Base-by-base conservation (phyloP, 2,113 vertebrate genomes). In the Lanius ludovicianus region DNA sequence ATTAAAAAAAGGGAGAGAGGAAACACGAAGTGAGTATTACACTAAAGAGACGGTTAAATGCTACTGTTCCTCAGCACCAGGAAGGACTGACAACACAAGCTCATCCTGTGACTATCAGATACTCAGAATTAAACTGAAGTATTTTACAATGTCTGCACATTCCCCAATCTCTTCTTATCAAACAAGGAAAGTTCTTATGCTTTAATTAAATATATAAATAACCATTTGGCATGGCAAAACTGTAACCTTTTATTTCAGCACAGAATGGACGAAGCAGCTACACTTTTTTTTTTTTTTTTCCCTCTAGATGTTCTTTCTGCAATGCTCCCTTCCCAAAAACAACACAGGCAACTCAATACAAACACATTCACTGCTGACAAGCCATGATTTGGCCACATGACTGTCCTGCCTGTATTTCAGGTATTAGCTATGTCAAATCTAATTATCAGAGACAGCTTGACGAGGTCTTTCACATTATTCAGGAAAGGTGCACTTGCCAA, bases 381-480 rank as follows among this genome's bases (percentile, higher is more conserved):
- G 87, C 75, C 90, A 57, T 15, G 75, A 85, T 86, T 70, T 50
- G 63, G 92, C 68, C 95, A 96, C 74, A 71, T 94, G 94, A 95
- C 92, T 42, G 41, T 73, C 75, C 93, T 19, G 89, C 57, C 92
- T 87, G 47, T 60, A 49, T 95, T 93, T 83, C 93, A 92, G 90
- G 95, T 91, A 96, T 96, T 96, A 97, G 60, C 90, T 52, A 15
- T 77, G 94, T 96, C 95, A 93, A 70, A 94, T 49, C 60, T n/a
- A 71, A 95, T 97, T 94, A 96, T 30, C 84, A 93, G 41, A 68
- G 50, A 67, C 42, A 73, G 89, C 56, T 64, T 96, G 87, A 96
- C 50, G 49, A 87, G 63, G 89, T 74, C 92, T 95, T 93, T 94
- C 82, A 79, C 37, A 33, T 55, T 42, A 90, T 77, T 82, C 71